Evolutionary conservation across 2,888 invertebrate genomes (phyloP).

Genomic region (Arge pagana): DNA sequence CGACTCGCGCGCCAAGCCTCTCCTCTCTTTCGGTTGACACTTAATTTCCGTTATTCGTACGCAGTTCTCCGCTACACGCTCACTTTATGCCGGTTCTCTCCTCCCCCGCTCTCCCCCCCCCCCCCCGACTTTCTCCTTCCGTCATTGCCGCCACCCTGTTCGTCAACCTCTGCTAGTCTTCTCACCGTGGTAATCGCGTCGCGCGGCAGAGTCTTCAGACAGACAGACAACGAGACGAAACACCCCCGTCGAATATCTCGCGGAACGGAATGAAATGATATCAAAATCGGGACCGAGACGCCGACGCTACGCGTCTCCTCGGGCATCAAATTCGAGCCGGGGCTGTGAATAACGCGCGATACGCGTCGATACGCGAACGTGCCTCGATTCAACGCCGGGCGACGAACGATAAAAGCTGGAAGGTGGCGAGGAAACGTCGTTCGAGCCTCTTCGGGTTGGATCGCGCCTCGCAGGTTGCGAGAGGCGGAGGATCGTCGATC

Average conservation of each 20-base stretch:
- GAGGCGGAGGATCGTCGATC: background rate
- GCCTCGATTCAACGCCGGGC: background rate
- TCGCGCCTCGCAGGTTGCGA: background rate
- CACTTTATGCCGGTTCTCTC: conserved; percentile 47
- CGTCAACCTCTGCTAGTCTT: conserved; percentile 43
- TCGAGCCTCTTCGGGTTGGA: background rate
- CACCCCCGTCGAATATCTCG: conserved; percentile 16
- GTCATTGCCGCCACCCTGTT: conserved; percentile 45
- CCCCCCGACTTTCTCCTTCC: conserved; percentile 35
- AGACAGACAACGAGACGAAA: conserved; percentile 26
- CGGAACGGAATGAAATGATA: conserved; percentile 13
- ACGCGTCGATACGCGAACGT: background rate
- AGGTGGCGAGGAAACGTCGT: too few relatives aligned
- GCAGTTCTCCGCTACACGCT: conserved; percentile 45
- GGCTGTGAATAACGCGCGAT: conserved; percentile 1
- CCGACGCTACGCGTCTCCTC: background rate
- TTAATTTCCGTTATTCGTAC: conserved; percentile 59
- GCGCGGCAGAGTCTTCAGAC: conserved; percentile 28
- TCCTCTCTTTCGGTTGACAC: conserved; percentile 54
- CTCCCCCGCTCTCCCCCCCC: conserved; percentile 25
- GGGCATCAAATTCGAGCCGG: background rate
- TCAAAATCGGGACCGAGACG: conserved; percentile 23
- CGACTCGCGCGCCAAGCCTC: conserved; percentile 31
- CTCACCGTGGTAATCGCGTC: conserved; percentile 15
- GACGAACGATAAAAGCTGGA: too few relatives aligned